Evolutionary conservation across 1,140 invertebrate species (phyloP), one percentile per base, ranked within the genome.

Genomic region (Paramacrobiotus metropolitanus): DNA sequence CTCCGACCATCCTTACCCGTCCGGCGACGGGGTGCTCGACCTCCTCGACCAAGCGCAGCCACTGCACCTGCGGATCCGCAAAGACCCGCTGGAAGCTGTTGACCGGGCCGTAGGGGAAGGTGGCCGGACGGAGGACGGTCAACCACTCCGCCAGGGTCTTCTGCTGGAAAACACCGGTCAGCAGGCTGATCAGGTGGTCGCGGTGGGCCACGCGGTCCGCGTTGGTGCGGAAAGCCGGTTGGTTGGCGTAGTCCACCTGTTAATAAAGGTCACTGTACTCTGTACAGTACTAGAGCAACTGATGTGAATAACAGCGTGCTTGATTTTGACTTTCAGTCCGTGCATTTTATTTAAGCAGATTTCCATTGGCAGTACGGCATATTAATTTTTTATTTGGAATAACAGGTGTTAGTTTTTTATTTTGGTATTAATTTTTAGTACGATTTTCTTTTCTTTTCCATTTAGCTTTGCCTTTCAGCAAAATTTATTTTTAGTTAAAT

Each of bases 51-150:
- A 92, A 68, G 20, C 76, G 75, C 66, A 84, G 83, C 21, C 81
- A 73, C 65, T 81, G 75, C 0, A 72, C 68, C 69, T 94, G 89
- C 2, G 82, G 82, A 76, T 94, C 87, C 59, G 81, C 76, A 70
- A 95, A 96, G 0, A 87, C 86, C 68, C 89, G 79, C 62, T 78
- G 72, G 68, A 95, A 81, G 20, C 76, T 81, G 75, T 97, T 96
- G 1, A 96, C 80, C 0, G 87, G 87, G 0, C 88, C 91, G 70
- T 83, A 86, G 2, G 91, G 87, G 70, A 93, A 89, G 1, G 81
- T 72, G 2, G 80, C 77, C 29, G 79, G 79, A 61, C 83, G 78
- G 64, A 97, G 83, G 61, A 80, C 70, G 1, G 74, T 65, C 55
- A 79, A 72, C 90, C 90, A 95, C 66, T 90, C 80, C 29, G 79